Percentiles rank a stretch among this genome's conserved stretches.
phyloP scores from a whole-genome alignment of 1,140 invertebrate genomes.

The Drosophila athabasca region DNA sequence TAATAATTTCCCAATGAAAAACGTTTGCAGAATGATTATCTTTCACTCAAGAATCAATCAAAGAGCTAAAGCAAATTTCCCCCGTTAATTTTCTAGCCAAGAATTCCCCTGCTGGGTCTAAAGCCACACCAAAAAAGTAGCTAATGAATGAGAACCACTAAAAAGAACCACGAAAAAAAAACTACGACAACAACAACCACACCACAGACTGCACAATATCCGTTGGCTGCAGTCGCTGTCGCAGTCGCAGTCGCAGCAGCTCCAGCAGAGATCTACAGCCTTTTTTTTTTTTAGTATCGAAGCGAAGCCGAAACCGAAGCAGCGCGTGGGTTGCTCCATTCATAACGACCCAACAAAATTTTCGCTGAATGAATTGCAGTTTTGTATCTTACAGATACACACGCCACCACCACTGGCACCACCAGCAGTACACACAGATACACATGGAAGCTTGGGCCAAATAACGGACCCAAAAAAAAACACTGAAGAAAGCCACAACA shows the following conservation, averaged over 20 bases:
- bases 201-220: conserved; percentile 13
- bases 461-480: conserved; percentile 61
- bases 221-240: conserved; percentile 23
- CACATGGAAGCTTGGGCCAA: conserved; percentile 38
- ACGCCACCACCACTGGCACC: conserved; percentile 5
- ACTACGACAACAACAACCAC: not conserved
- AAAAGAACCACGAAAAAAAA: no score
- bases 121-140: no score
- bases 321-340: conserved; percentile 75
- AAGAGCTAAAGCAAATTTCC: no score
- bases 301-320: conserved; percentile 1
- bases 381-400: conserved; percentile 57
- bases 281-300: conserved; percentile 36
- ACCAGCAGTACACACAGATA: conserved; percentile 26
- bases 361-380: conserved; percentile 76
- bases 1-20: no score
- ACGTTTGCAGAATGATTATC: no score
- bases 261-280: conserved; percentile 27
- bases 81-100: no score
- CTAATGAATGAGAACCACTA: no score
- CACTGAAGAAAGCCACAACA: conserved; percentile 32
- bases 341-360: conserved; percentile 66
- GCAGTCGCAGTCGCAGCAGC: conserved; percentile 16
- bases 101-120: no score
- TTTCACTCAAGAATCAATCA: no score